Conservation (phyloP, 37 sponge, comb jelly and placozoan species). For the Eunapius fragilis region DNA sequence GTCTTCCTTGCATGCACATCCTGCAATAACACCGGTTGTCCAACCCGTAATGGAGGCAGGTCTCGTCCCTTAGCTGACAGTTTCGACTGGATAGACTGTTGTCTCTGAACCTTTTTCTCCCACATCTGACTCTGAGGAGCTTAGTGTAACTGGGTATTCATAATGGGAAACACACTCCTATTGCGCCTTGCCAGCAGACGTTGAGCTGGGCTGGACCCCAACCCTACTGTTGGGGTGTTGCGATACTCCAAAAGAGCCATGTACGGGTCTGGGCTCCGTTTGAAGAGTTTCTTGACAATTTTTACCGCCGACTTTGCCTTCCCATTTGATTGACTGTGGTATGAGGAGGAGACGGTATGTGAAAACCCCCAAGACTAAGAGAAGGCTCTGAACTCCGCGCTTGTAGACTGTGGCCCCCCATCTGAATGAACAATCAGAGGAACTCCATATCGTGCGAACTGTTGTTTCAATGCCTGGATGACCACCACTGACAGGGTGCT, state of each 20-base stretch:
- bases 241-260: too few relatives aligned
- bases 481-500: constrained; percentile 9
- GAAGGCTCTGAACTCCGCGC: constrained; percentile 16
- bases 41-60: too few relatives aligned
- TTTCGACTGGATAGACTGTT: too few relatives aligned
- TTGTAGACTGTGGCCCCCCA: constrained; percentile 17
- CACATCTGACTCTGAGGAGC: too few relatives aligned
- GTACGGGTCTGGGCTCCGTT: constrained; percentile 5
- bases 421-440: too few relatives aligned
- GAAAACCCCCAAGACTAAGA: constrained; percentile 20
- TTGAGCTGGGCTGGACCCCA: too few relatives aligned
- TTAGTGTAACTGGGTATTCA: too few relatives aligned
- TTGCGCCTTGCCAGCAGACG: not conserved
- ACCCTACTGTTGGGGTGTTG: too few relatives aligned
- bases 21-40: too few relatives aligned
- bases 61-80: too few relatives aligned
- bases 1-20: too few relatives aligned
- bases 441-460: constrained; percentile 41
- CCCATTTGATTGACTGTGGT: constrained; percentile 43
- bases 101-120: too few relatives aligned
- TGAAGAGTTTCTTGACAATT: constrained; percentile 8
- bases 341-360: constrained; percentile 27
- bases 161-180: not conserved
- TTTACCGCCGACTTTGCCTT: constrained; percentile 31
- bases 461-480: constrained; percentile 24